Evolutionary conservation across 2,888 invertebrate species (phyloP).

Genomic region (Litoditis marina): DNA sequence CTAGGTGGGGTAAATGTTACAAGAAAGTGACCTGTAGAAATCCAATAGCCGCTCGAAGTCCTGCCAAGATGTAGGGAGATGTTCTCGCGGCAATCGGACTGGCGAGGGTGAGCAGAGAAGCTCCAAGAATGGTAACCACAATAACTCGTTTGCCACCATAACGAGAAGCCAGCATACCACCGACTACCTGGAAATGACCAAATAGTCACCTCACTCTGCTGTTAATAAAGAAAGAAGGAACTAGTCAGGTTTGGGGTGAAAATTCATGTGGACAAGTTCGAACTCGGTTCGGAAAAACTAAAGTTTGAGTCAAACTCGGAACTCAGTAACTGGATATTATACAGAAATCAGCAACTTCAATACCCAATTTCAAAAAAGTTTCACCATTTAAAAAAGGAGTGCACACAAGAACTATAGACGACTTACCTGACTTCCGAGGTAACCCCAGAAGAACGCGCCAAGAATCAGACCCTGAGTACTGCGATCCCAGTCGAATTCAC

Average conservation of each 20-base stretch:
- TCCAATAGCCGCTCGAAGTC: conserved; percentile 77
- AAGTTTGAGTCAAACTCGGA: too few relatives aligned
- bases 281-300: too few relatives aligned
- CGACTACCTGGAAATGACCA: conserved; percentile 60
- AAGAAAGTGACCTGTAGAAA: conserved; percentile 73
- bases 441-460: conserved; percentile 68
- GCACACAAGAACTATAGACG: too few relatives aligned
- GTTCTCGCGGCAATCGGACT: conserved; percentile 77
- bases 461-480: conserved; percentile 67
- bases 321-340: too few relatives aligned
- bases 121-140: conserved; percentile 58
- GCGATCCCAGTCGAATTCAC: conserved; percentile 68
- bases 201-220: too few relatives aligned
- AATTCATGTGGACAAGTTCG: too few relatives aligned
- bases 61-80: conserved; percentile 74
- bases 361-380: too few relatives aligned
- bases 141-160: conserved; percentile 61
- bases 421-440: conserved; percentile 62
- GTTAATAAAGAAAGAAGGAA: too few relatives aligned
- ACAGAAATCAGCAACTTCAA: too few relatives aligned
- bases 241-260: too few relatives aligned
- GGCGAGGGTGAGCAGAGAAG: conserved; percentile 75
- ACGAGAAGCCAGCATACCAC: conserved; percentile 40
- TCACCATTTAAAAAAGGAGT: neutral
- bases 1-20: neutral